Conservation (phyloP, 2,888 invertebrate species). For the Ophion ellenae region DNA sequence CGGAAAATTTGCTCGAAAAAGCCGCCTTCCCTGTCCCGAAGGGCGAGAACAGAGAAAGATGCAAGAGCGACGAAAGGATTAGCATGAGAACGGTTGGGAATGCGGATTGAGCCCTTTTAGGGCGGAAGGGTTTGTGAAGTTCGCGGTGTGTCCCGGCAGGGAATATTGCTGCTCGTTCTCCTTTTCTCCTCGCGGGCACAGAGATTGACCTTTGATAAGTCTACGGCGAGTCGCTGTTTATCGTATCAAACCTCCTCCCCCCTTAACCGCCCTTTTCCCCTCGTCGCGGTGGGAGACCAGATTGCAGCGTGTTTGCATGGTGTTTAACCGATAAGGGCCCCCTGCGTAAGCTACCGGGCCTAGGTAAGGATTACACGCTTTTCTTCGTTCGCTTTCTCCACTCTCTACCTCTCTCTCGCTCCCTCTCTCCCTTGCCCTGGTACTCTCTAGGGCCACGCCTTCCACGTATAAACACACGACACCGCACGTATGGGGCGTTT, state of each 20-base stretch:
- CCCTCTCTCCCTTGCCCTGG: neutral
- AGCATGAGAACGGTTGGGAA: constrained; percentile 53
- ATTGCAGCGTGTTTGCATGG: constrained; percentile 79
- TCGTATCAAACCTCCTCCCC: constrained; percentile 12
- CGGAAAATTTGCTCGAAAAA: constrained; percentile 25
- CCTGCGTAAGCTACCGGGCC: constrained; percentile 73
- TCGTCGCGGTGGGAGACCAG: constrained; percentile 65
- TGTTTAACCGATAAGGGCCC: constrained; percentile 77
- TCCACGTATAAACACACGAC: neutral
- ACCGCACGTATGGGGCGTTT: constrained; percentile 1
- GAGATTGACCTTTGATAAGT: constrained; percentile 59
- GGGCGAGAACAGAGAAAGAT: constrained; percentile 1
- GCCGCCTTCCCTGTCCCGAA: neutral
- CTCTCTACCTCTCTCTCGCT: neutral
- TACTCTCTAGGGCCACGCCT: neutral
- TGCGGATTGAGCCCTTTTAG: constrained; percentile 16
- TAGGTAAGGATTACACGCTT: constrained; percentile 75
- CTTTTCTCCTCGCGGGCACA: constrained; percentile 1
- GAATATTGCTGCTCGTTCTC: constrained; percentile 6
- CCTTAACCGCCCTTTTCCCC: constrained; percentile 14
- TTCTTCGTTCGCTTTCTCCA: constrained; percentile 58
- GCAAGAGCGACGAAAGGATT: constrained; percentile 57
- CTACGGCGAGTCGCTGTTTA: constrained; percentile 17
- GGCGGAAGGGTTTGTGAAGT: neutral
- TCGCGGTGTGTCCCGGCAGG: constrained; percentile 36